Evolutionary conservation across 2,113 vertebrate species (phyloP), one percentile per base, ranked within the genome.

Genomic region (Sinocyclocheilus anophthalmus): DNA sequence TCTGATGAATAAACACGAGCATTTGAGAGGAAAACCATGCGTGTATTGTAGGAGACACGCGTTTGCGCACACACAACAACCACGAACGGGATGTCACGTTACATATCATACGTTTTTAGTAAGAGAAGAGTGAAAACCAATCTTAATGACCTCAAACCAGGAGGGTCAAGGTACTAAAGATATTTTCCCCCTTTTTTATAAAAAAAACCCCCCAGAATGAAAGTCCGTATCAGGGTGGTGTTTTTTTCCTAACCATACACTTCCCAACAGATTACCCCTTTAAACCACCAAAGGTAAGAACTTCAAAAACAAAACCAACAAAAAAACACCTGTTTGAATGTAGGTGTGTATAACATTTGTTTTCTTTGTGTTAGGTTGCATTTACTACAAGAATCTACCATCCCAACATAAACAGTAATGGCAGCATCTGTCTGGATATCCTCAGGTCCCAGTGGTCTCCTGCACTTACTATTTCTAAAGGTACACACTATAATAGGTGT

Each of bases 381-480:
- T 96, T 95, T 90, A 96, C 94, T 39, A 96, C 94, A 87, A 92
- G 94, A 95, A 95, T 95, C 92, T 95, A 95, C 93, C 95, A 95
- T 91, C 95, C 95, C 90, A 95, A 95, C 92, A 96, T 96, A 89
- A 96, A 96, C 94, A 96, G 95, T 93, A 96, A 96, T 22, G 95
- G 95, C 91, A 96, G 95, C 91, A 96, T 96, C 91, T 96, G 95
- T 93, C 93, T 95, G 93, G 95, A 95, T 90, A 95, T 95, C 89
- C 94, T 95, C 91, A 93, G 95, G 93, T 95, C 95, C 90, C 95
- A 95, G 91, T 95, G 95, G 95, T 95, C 95, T 91, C 95, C 95
- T 85, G 95, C 95, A 88, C 93, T 95, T 89, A 95, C 95, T 87
- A 95, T 95, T 93, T 95, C 95, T 91, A 95, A 95, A 95, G 95